Percentiles rank a stretch among this genome's conserved stretches.
Conservation (phyloP, 1,140 invertebrate species). For the Drosophila kohkoa region DNA sequence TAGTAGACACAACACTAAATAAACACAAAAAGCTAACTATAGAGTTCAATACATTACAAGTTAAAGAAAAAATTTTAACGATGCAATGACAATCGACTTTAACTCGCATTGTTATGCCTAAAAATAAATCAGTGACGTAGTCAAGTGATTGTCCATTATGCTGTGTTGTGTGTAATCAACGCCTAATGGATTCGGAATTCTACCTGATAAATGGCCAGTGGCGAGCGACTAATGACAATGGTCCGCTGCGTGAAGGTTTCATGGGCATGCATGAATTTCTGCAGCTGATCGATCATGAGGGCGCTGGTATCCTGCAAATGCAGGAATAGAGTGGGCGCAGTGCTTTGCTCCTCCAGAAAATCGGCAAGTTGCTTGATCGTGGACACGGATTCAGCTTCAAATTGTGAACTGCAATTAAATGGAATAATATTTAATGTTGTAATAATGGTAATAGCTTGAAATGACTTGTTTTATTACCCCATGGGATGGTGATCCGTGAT, state of each 20-base stretch:
- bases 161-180: not conserved
- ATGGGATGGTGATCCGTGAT: slow-evolving; percentile 81
- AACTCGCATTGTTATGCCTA: not conserved
- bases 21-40: too few species aligned
- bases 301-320: slow-evolving; percentile 75
- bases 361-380: slow-evolving; percentile 68
- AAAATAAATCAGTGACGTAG: not conserved
- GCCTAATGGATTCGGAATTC: not conserved
- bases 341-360: slow-evolving; percentile 65
- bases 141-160: slow-evolving; percentile 1
- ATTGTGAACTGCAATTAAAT: slow-evolving; percentile 65
- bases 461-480: slow-evolving; percentile 56
- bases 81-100: too few species aligned
- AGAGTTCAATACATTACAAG: too few species aligned
- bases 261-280: slow-evolving; percentile 64
- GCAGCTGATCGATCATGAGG: slow-evolving; percentile 72
- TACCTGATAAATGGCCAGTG: slow-evolving; percentile 78
- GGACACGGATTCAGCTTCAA: slow-evolving; percentile 69
- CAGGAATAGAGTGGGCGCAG: slow-evolving; percentile 66
- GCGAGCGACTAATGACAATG: slow-evolving; percentile 77
- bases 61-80: too few species aligned
- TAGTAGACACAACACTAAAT: too few species aligned
- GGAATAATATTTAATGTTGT: too few species aligned
- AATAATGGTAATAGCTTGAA: too few species aligned
- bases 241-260: slow-evolving; percentile 70